These are phyloP conservation scores for Lepeophtheirus nordmannii DNA, from an alignment of 2,888 invertebrate genomes.

Conservation along the genomic window DNA sequence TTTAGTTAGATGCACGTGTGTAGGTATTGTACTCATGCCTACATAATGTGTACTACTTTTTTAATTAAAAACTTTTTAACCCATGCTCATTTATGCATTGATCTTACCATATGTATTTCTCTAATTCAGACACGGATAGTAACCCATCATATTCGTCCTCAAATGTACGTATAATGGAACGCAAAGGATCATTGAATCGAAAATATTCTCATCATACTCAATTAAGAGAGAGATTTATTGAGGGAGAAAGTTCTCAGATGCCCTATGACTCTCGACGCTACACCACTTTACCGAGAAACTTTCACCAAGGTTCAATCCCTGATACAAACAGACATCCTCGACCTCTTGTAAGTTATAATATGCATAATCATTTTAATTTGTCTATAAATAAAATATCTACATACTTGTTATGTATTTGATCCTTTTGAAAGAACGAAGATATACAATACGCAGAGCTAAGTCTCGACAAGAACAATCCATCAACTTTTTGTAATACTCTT, in stretches of 20 bases:
- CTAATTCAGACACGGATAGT: not conserved
- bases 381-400: not conserved
- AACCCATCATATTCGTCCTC: not conserved
- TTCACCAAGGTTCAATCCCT: constrained; percentile 2
- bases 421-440: not conserved
- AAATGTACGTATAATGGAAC: constrained; percentile 4
- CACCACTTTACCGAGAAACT: not conserved
- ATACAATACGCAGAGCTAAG: not conserved
- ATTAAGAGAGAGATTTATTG: not conserved
- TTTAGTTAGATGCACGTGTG: too few relatives aligned
- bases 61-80: too few relatives aligned
- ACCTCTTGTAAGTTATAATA: not conserved
- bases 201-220: not conserved
- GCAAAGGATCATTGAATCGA: constrained; percentile 1
- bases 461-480: not conserved
- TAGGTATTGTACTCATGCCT: too few relatives aligned
- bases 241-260: not conserved
- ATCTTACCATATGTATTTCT: not conserved
- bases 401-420: not conserved
- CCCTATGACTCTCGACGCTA: not conserved
- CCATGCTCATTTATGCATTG: too few relatives aligned
- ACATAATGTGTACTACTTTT: too few relatives aligned
- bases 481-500: constrained; percentile 1
- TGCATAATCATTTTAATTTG: not conserved
- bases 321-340: not conserved